Evolutionary conservation across 2,797 vertebrate species (phyloP).

Genomic region (Enteromius anoplus): DNA sequence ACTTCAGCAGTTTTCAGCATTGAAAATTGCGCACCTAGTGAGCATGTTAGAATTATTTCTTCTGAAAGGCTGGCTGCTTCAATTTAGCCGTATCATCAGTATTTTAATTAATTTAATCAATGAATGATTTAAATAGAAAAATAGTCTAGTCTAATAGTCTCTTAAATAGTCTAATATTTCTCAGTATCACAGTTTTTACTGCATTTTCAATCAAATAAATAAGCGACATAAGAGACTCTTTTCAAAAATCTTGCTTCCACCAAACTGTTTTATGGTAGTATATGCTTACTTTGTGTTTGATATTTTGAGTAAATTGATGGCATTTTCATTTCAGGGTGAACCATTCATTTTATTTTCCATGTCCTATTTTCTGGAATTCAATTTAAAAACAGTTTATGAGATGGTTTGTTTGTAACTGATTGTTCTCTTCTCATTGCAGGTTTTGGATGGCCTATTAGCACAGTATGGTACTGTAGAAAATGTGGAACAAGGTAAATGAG

Average conservation of each 20-base stretch:
- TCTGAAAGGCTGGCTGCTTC: neutral
- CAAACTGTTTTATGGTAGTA: neutral
- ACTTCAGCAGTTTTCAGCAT: too few species aligned
- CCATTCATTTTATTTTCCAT: neutral
- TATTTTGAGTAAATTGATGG: neutral
- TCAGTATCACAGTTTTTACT: neutral
- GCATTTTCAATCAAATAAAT: neutral
- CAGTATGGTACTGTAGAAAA: constrained; percentile 93
- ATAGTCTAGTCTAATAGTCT: too few species aligned
- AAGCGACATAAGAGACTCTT: neutral
- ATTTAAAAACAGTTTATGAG: constrained; percentile 3
- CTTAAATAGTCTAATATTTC: neutral
- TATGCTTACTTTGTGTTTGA: neutral
- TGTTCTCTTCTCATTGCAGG: constrained; percentile 74
- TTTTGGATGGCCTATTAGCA: constrained; percentile 91
- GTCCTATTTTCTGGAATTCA: neutral
- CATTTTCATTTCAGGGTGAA: neutral
- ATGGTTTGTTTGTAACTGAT: neutral
- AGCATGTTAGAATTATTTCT: neutral
- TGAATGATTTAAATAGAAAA: neutral
- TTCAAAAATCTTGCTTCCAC: neutral
- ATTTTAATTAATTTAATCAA: neutral
- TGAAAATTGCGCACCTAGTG: neutral
- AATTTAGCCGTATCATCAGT: neutral
- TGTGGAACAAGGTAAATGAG: constrained; percentile 90